Percentiles rank a stretch among this genome's conserved stretches.
These are phyloP conservation scores for Macrochelys suwanniensis DNA, from an alignment of 2,797 vertebrate species.

Conservation along the genomic window DNA sequence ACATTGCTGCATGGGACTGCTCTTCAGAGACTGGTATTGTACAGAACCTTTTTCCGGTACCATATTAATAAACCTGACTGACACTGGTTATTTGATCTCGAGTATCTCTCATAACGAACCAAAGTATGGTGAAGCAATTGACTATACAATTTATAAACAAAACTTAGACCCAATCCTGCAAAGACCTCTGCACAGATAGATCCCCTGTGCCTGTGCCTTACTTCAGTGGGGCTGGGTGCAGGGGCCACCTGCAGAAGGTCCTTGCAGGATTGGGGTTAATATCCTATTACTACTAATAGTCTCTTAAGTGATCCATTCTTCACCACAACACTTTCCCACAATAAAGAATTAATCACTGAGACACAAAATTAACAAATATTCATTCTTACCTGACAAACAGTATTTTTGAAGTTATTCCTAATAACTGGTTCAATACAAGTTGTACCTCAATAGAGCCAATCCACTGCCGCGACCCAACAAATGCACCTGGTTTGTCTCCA, in stretches of 20 bases:
- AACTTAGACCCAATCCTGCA: neutral
- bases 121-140: neutral
- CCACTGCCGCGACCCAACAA: slow-evolving; percentile 95
- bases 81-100: neutral
- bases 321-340: neutral
- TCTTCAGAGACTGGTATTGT: no score
- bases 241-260: neutral
- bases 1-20: no score
- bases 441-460: slow-evolving; percentile 97
- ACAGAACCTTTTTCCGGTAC: neutral
- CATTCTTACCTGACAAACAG: slow-evolving; percentile 92
- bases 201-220: neutral
- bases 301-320: neutral
- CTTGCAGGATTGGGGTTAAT: neutral
- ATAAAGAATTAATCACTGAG: neutral
- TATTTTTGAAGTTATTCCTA: slow-evolving; percentile 94
- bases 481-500: slow-evolving; percentile 91
- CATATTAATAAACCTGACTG: neutral
- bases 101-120: neutral
- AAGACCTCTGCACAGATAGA: neutral
- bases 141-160: neutral
- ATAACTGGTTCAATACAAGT: slow-evolving; percentile 90
- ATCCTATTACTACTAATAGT: neutral
- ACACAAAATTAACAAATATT: neutral
- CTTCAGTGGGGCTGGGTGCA: neutral